Percentiles rank a stretch among this genome's conserved stretches.
These are phyloP conservation scores for Parasteatoda tepidariorum DNA, from an alignment of 1,140 invertebrate genomes.

Conservation along the genomic window DNA sequence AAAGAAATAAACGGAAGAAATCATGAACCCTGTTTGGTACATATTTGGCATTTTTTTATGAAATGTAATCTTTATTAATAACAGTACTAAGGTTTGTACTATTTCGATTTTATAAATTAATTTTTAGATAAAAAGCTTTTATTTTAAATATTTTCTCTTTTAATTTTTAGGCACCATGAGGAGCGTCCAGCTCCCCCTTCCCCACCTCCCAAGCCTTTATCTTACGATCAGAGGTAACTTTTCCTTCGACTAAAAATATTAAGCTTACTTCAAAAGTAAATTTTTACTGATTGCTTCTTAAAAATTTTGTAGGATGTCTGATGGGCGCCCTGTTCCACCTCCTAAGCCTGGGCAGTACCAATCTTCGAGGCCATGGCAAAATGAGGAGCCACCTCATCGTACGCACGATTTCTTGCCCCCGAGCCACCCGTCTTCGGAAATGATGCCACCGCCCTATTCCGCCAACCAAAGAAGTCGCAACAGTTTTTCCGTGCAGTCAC, in stretches of 20 bases:
- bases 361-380: conserved; percentile 10
- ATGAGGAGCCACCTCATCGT: conserved; percentile 21
- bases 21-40: too few relatives aligned
- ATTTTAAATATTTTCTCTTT: background rate
- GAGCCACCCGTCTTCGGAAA: conserved; percentile 32
- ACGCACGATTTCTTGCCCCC: conserved; percentile 10
- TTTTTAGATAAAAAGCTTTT: background rate
- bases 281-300: too few relatives aligned
- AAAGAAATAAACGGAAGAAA: too few relatives aligned
- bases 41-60: too few relatives aligned
- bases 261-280: too few relatives aligned
- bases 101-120: too few relatives aligned
- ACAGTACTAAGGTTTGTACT: too few relatives aligned
- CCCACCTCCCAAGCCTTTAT: conserved; percentile 63
- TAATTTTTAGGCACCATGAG: conserved; percentile 31
- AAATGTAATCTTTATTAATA: too few relatives aligned
- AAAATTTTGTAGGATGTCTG: conserved; percentile 57
- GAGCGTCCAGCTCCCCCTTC: conserved; percentile 61
- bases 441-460: conserved; percentile 34
- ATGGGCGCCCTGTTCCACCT: conserved; percentile 63
- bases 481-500: conserved; percentile 36
- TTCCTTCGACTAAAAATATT: too few relatives aligned
- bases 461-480: conserved; percentile 50
- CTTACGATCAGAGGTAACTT: conserved; percentile 41
- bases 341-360: conserved; percentile 63